A percentile compares a stretch with the other conserved stretches of the same genome.
phyloP scores from a whole-genome alignment of 1,140 invertebrate genomes.

The Theocolax elegans region DNA sequence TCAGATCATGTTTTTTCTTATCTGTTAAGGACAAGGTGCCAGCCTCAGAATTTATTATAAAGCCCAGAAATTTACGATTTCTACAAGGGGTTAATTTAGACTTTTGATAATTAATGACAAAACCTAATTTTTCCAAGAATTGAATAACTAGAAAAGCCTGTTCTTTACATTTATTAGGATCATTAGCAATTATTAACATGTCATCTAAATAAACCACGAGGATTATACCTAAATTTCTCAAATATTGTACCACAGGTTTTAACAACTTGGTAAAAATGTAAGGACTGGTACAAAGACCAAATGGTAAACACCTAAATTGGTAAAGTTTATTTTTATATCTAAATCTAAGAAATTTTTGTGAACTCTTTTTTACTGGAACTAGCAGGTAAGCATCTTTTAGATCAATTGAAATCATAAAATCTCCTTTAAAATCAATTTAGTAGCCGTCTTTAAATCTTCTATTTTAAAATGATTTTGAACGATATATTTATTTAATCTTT shows the following conservation, averaged over 20 bases:
- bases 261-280: constrained; percentile 39
- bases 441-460: constrained; percentile 17
- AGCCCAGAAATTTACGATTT: constrained; percentile 27
- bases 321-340: constrained; percentile 5
- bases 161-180: constrained; percentile 12
- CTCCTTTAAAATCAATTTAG: not conserved
- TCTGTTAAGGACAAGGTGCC: constrained; percentile 10
- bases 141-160: constrained; percentile 3
- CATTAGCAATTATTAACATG: constrained; percentile 12
- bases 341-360: constrained; percentile 33
- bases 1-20: constrained; percentile 16
- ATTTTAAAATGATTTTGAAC: constrained; percentile 12
- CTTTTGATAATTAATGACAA: constrained; percentile 32
- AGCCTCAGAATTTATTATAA: constrained; percentile 22
- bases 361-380: constrained; percentile 24
- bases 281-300: constrained; percentile 33
- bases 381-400: constrained; percentile 35
- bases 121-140: constrained; percentile 32
- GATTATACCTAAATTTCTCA: constrained; percentile 13
- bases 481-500: not conserved
- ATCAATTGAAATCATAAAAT: constrained; percentile 29
- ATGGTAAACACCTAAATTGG: constrained; percentile 35
- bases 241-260: constrained; percentile 20
- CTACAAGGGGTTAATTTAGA: not conserved
- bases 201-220: constrained; percentile 34